These are phyloP conservation scores for Druon quercuslanigerum DNA, from an alignment of 1,140 invertebrate genomes.

Conservation along the genomic window DNA sequence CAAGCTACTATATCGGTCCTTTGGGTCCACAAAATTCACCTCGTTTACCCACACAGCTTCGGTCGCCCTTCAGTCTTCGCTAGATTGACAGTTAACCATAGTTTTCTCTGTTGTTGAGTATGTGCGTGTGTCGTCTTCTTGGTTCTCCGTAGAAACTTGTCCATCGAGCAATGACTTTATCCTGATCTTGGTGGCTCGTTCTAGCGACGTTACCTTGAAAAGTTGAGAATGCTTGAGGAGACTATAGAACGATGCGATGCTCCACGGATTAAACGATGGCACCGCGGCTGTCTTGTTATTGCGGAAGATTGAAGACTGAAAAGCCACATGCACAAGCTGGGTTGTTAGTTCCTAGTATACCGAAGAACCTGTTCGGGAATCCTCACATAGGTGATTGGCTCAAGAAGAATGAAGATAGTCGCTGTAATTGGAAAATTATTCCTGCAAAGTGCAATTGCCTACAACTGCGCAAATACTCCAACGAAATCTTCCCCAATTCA, in stretches of 20 bases:
- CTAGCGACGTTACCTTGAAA: constrained; percentile 50
- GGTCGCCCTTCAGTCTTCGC: not conserved
- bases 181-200: constrained; percentile 57
- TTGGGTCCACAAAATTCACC: not conserved
- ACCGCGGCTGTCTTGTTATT: constrained; percentile 24
- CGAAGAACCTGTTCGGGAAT: not conserved
- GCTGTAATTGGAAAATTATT: constrained; percentile 21
- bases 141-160: constrained; percentile 47
- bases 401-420: not conserved
- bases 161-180: constrained; percentile 61
- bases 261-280: not conserved
- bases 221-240: not conserved
- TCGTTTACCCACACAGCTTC: not conserved
- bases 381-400: constrained; percentile 20
- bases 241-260: too few species aligned
- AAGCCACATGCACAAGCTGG: constrained; percentile 8
- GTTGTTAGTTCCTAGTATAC: not conserved
- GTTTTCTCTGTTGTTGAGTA: too few species aligned
- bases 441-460: not conserved
- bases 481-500: too few species aligned
- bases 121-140: not conserved
- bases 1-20: not conserved
- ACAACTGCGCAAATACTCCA: constrained; percentile 17
- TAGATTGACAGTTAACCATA: not conserved
- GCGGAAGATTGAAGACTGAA: constrained; percentile 21